A percentile compares a stretch with the other conserved stretches of the same genome.
Conservation (phyloP, 2,888 invertebrate species). For the Thera obeliscata region DNA sequence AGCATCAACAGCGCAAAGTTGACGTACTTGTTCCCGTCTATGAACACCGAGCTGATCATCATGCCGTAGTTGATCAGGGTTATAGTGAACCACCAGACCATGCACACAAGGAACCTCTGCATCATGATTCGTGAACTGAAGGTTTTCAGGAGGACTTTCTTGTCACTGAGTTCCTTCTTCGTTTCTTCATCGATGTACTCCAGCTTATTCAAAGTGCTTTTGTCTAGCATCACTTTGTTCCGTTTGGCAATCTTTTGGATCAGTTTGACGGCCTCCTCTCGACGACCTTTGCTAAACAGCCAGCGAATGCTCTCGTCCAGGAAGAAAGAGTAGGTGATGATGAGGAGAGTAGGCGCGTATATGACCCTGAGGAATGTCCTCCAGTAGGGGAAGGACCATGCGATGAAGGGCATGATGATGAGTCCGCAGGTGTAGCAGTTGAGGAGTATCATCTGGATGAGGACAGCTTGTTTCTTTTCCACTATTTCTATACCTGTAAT, state of each 20-base stretch:
- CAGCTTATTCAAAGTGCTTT: conserved; percentile 56
- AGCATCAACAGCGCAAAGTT: conserved; percentile 76
- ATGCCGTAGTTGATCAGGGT: conserved; percentile 80
- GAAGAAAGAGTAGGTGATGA: conserved; percentile 70
- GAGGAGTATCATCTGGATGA: conserved; percentile 75
- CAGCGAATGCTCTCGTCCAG: conserved; percentile 78
- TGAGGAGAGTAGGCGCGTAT: conserved; percentile 73
- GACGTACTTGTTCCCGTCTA: conserved; percentile 75
- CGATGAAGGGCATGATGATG: conserved; percentile 73
- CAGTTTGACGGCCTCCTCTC: conserved; percentile 59
- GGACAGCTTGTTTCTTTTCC: conserved; percentile 69
- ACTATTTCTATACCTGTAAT: conserved; percentile 75
- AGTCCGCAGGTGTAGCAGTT: conserved; percentile 75
- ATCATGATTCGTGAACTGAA: conserved; percentile 75
- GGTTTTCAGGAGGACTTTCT: conserved; percentile 66
- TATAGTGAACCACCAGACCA: conserved; percentile 80
- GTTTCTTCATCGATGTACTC: conserved; percentile 65
- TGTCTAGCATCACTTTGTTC: conserved; percentile 65
- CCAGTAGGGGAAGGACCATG: conserved; percentile 78
- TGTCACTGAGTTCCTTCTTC: conserved; percentile 56
- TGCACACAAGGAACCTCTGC: conserved; percentile 71
- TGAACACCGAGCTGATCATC: conserved; percentile 78
- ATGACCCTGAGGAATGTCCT: conserved; percentile 71
- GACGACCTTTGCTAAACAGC: conserved; percentile 75
- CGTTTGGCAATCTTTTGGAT: conserved; percentile 72